Percentiles rank a stretch among this genome's conserved stretches.
These are phyloP conservation scores for Metalampra italica DNA, from an alignment of 2,888 invertebrate genomes.

Conservation along the genomic window DNA sequence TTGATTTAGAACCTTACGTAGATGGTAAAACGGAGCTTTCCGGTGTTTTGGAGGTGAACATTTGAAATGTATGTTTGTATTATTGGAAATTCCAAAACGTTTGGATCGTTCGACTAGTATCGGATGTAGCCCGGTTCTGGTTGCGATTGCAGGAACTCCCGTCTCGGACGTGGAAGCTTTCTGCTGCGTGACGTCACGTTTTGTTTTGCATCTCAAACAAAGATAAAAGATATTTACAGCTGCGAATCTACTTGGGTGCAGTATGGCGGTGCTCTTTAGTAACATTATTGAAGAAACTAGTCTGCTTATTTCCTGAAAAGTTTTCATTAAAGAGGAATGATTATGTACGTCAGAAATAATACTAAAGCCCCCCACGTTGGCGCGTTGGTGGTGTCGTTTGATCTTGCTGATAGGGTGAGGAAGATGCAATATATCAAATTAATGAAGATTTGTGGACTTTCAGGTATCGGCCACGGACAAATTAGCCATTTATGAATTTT, in stretches of 20 bases:
- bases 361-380: too few species aligned
- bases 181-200: constrained; percentile 35
- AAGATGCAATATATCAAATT: background rate
- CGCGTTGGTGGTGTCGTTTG: too few species aligned
- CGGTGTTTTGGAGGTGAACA: constrained; percentile 5
- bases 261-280: too few species aligned
- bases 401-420: too few species aligned
- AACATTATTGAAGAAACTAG: too few species aligned
- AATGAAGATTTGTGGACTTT: background rate
- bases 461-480: background rate
- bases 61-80: constrained; percentile 39
- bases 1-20: constrained; percentile 26
- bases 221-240: background rate
- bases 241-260: background rate
- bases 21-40: constrained; percentile 13
- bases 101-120: constrained; percentile 55
- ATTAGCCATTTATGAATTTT: constrained; percentile 11
- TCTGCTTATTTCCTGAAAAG: too few species aligned
- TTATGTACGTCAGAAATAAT: too few species aligned
- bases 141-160: constrained; percentile 59
- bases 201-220: constrained; percentile 19
- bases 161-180: constrained; percentile 49
- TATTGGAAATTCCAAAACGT: constrained; percentile 75
- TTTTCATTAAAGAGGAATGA: too few species aligned
- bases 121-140: constrained; percentile 56